These are phyloP conservation scores for Dysdera silvatica DNA, from an alignment of 1,140 invertebrate genomes.

Conservation along the genomic window DNA sequence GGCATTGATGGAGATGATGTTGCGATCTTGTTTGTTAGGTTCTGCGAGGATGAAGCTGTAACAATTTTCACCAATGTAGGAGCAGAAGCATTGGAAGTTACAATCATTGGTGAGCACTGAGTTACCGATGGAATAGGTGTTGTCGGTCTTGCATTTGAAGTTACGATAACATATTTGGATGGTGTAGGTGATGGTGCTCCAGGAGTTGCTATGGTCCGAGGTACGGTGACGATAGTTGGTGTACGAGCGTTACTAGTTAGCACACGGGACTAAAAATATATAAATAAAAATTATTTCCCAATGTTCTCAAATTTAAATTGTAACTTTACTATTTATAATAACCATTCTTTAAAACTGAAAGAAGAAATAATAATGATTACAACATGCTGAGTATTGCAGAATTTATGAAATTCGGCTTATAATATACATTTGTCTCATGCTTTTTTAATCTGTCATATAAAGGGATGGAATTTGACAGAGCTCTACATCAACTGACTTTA, in stretches of 20 bases:
- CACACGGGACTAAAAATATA: constrained; percentile 3
- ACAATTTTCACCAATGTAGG: constrained; percentile 31
- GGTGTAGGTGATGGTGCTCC: constrained; percentile 27
- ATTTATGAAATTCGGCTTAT: no score
- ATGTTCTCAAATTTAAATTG: neutral
- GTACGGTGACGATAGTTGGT: constrained; percentile 30
- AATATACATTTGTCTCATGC: no score
- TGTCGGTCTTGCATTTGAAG: constrained; percentile 35
- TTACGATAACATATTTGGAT: constrained; percentile 44
- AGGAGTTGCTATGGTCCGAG: constrained; percentile 35
- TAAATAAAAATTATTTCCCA: neutral
- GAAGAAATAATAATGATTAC: no score
- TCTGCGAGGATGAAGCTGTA: neutral
- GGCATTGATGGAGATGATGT: constrained; percentile 9
- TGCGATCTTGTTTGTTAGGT: constrained; percentile 1
- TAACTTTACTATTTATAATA: no score
- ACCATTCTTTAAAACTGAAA: no score
- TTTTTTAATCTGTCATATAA: no score
- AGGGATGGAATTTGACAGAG: no score
- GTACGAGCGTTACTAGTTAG: constrained; percentile 12
- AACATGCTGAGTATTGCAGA: no score
- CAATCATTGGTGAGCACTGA: neutral
- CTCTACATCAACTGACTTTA: no score
- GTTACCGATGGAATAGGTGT: constrained; percentile 34
- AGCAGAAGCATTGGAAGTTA: constrained; percentile 7